Percentiles rank a stretch among this genome's conserved stretches.
phyloP scores from a whole-genome alignment of 2,113 vertebrate species.

The Syngnathoides biaculeatus region DNA sequence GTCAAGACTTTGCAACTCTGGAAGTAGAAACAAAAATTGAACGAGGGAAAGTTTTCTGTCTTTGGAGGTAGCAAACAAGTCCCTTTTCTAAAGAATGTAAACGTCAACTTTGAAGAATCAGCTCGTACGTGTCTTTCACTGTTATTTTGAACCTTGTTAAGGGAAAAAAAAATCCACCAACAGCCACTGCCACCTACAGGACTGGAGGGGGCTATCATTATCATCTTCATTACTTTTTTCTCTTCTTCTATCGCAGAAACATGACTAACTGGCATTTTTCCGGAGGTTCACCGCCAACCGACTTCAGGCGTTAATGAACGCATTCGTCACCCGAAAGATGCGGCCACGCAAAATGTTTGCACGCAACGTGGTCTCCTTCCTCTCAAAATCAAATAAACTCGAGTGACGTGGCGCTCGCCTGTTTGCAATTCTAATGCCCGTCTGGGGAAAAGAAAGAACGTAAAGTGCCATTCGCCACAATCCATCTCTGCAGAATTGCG shows the following conservation, averaged over 20 bases:
- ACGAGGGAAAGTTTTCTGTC: too few relatives aligned
- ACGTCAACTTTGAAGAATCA: too few relatives aligned
- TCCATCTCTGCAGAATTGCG: neutral
- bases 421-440: constrained; percentile 8
- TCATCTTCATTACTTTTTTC: neutral
- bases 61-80: too few relatives aligned
- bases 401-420: neutral
- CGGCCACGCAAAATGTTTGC: neutral
- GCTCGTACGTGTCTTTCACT: too few relatives aligned
- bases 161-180: too few relatives aligned
- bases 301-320: neutral
- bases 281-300: neutral
- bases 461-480: neutral
- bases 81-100: too few relatives aligned
- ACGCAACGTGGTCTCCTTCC: neutral
- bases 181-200: too few relatives aligned
- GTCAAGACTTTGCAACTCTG: too few relatives aligned
- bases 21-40: too few relatives aligned
- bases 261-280: neutral
- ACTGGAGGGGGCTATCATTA: too few relatives aligned
- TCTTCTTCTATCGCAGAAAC: neutral
- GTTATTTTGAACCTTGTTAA: too few relatives aligned
- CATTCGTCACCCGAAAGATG: neutral
- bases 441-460: constrained; percentile 1
- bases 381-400: constrained; percentile 3